Evolutionary conservation across 1,140 invertebrate genomes (phyloP).

Genomic region (Rhagoletis pomonella): DNA sequence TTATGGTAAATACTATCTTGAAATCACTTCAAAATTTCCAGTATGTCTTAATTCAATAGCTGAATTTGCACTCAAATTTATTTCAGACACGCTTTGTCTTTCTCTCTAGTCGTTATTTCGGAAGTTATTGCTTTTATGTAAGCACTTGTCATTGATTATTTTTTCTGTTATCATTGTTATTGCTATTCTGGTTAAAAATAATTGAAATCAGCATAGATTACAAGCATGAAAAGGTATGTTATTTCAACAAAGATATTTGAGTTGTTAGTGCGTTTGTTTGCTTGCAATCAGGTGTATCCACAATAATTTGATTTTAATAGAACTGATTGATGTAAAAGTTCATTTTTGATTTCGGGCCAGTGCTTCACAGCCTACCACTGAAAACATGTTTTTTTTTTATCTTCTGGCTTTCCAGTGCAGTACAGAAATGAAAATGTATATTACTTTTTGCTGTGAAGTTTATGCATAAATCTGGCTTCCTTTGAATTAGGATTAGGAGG

Average conservation of each 20-base stretch:
- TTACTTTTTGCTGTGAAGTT: too few species aligned
- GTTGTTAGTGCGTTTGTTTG: background rate
- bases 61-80: too few species aligned
- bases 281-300: background rate
- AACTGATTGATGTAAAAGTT: background rate
- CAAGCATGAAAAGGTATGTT: background rate
- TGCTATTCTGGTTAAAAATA: background rate
- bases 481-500: too few species aligned
- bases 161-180: background rate
- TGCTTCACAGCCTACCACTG: background rate
- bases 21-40: too few species aligned
- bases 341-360: background rate
- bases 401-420: background rate
- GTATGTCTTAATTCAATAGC: too few species aligned
- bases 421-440: too few species aligned
- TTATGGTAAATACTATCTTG: too few species aligned
- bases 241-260: background rate
- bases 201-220: background rate
- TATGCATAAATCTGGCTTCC: too few species aligned
- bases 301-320: background rate
- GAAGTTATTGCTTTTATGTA: too few species aligned
- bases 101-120: too few species aligned
- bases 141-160: background rate
- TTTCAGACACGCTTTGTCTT: too few species aligned
- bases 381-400: too few species aligned